These are phyloP conservation scores for Actenoides hombroni DNA, from an alignment of 2,113 vertebrate genomes.

Conservation along the genomic window DNA sequence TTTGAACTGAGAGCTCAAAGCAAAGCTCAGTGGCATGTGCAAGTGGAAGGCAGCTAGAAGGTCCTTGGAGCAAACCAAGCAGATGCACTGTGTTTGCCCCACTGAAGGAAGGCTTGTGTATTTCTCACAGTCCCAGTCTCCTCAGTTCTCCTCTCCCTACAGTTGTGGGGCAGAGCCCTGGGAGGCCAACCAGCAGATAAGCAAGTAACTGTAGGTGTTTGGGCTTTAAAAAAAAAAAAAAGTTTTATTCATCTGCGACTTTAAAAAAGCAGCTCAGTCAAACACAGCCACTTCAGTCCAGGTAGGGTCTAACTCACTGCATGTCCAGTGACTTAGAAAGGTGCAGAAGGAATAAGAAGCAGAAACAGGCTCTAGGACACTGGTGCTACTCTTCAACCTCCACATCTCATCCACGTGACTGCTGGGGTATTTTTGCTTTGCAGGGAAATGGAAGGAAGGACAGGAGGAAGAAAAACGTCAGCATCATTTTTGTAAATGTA, in stretches of 20 bases:
- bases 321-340: constrained; percentile 16
- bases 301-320: not conserved
- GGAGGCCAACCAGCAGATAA: not conserved
- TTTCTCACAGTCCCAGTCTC: not conserved
- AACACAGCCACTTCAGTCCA: not conserved
- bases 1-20: constrained; percentile 15
- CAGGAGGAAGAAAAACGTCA: constrained; percentile 6
- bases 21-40: not conserved
- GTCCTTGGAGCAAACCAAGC: not conserved
- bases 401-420: not conserved
- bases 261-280: not conserved
- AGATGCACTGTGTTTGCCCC: rapidly evolving
- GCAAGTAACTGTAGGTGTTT: not conserved
- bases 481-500: constrained; percentile 39
- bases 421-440: not conserved
- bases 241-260: not conserved
- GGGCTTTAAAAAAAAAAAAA: not conserved
- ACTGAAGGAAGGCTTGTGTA: not conserved
- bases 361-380: not conserved
- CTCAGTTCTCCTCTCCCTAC: not conserved
- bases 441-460: constrained; percentile 15
- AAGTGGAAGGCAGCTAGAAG: not conserved
- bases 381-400: not conserved
- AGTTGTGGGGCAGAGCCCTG: not conserved
- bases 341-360: not conserved